A percentile compares a stretch with the other conserved stretches of the same genome.
Conservation (phyloP, 1,140 invertebrate genomes). For the Dinoponera quadriceps region DNA sequence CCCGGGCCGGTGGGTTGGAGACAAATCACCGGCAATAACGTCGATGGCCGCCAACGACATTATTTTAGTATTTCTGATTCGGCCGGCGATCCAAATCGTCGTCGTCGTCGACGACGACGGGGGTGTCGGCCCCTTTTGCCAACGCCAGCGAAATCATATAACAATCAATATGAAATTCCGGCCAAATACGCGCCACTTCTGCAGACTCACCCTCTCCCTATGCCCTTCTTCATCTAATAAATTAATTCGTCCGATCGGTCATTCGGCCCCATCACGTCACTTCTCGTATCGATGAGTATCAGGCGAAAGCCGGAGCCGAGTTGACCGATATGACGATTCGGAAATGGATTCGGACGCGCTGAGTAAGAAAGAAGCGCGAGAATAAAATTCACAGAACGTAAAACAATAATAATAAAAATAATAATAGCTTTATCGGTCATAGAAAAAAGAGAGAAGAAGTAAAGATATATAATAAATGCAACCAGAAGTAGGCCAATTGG, state of each 20-base stretch:
- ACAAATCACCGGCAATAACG: conserved; percentile 78
- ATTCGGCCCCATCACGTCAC: conserved; percentile 30
- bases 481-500: too few species aligned
- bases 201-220: not conserved
- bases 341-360: not conserved
- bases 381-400: not conserved
- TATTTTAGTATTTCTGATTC: conserved; percentile 75
- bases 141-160: conserved; percentile 69
- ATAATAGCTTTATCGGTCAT: too few species aligned
- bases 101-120: not conserved
- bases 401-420: too few species aligned
- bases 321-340: not conserved
- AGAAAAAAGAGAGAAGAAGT: too few species aligned
- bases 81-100: conserved; percentile 5
- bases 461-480: too few species aligned
- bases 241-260: conserved; percentile 54
- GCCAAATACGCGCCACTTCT: conserved; percentile 68
- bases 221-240: conserved; percentile 54
- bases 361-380: not conserved
- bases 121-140: conserved; percentile 42
- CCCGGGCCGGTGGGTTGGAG: conserved; percentile 27
- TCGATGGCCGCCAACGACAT: conserved; percentile 72
- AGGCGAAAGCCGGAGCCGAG: not conserved
- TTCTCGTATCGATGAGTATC: conserved; percentile 17
- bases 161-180: conserved; percentile 77